Evolutionary conservation across 2,888 invertebrate genomes (phyloP), one percentile per base, ranked within the genome.

Genomic region (Nebria salina): DNA sequence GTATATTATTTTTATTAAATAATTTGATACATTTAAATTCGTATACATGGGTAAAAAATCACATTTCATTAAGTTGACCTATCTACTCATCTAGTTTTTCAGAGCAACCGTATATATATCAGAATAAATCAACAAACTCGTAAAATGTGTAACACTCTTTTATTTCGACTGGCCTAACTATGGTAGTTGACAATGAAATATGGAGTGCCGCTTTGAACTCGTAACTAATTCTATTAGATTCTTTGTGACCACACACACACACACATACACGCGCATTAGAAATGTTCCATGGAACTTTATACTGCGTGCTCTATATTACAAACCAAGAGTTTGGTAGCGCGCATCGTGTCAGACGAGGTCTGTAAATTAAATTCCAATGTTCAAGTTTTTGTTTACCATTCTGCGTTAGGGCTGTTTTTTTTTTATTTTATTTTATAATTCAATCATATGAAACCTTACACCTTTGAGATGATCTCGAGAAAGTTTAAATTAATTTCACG

Each of bases 171-270:
- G 54, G 54, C 6, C 8, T 11, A 68, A 68, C 68, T 68, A 68
- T 68, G 68, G 5, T 26, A 77, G 77, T 78, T 78, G 78, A 78
- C 78, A 79, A 79, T 79, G 79, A 79, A 79, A 79, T 79, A 79
- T 79, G 75, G 74, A 74, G 79, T 79, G 79, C 34, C 74, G 70
- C 70, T 11, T 70, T 70, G n/a, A 70, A 70, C 70, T 70, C 70
- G 13, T 72, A 78, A 79, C 79, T 79, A 79, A 79, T 79, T 74
- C 79, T 75, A 74, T 74, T 79, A 79, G 79, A 79, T 66, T 79
- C 79, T 79, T 79, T 79, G 75, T 75, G 74, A 72, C 68, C 73
- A 15, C 34, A 34, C 34, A 20, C 15, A 54, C 26, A 26, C 9
- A 20, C 26, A 54, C 13, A 54, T 7, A 54, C 34, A 13, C 13